These are phyloP conservation scores for Zapornia atra DNA, from an alignment of 2,113 vertebrate genomes.

Conservation along the genomic window DNA sequence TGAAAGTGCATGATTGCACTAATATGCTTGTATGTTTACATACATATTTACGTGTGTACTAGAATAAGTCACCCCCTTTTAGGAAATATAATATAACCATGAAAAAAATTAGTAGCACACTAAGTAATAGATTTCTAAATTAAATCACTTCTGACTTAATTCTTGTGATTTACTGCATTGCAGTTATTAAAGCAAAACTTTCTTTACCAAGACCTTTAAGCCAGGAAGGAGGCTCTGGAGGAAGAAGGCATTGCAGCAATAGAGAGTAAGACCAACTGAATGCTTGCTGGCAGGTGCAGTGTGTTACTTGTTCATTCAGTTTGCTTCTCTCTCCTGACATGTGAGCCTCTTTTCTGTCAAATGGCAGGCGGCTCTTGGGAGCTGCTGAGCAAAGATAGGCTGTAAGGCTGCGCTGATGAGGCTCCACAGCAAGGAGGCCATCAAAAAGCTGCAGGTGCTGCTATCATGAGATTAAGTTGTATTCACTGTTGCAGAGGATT, in stretches of 20 bases:
- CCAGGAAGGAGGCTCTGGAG: not conserved
- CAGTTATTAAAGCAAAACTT: not conserved
- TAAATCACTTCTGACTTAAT: not conserved
- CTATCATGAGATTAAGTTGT: not conserved
- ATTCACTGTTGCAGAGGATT: not conserved
- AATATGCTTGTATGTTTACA: not conserved
- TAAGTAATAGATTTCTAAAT: not conserved
- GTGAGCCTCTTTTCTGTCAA: not conserved
- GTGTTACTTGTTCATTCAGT: not conserved
- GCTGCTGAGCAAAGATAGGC: not conserved
- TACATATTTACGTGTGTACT: not conserved
- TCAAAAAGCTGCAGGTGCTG: constrained; percentile 1
- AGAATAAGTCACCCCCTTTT: not conserved
- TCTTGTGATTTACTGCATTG: not conserved
- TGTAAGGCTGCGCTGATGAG: not conserved
- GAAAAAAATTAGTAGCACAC: not conserved
- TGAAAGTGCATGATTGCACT: not conserved
- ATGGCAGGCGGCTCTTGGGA: not conserved
- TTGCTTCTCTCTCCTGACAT: not conserved
- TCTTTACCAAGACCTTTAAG: not conserved
- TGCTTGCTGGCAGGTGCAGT: constrained; percentile 34
- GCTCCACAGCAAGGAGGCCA: not conserved
- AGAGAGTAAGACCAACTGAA: not conserved
- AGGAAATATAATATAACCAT: not conserved
- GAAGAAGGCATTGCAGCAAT: not conserved